Evolutionary conservation across 1,140 invertebrate species (phyloP), one percentile per base, ranked within the genome.

Genomic region (Bombus affinis): DNA sequence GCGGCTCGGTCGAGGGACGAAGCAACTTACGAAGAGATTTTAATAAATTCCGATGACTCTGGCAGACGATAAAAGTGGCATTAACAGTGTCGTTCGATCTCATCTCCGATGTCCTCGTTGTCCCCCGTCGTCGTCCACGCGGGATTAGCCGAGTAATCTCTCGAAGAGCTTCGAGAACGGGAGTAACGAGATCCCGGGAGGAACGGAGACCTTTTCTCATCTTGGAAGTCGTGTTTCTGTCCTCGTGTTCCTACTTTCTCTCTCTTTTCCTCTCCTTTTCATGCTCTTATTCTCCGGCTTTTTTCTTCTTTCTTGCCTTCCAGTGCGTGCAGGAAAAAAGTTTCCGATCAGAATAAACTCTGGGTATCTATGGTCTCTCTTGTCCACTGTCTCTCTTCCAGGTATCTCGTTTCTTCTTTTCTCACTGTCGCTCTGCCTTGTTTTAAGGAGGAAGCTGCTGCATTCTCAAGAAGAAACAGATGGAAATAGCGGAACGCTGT

Each of bases 121-220:
- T 42, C 73, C 68, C 76, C 15, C 28, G 81, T 86, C 81, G 80
- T 83, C 83, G 86, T 88, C 89, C 86, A 82, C 84, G 78, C 83
- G 84, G 86, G 89, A 91, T 91, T 91, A 91, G 86, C 84, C 89
- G 86, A 88, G 89, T 91, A 90, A 91, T 91, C 89, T 91, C 89
- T 88, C 57, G 80, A 76, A 90, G 89, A 88, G 89, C 88, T 65
- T 86, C 78, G 83, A 85, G 88, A 68, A 86, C 73, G 76, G 73
- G 74, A 90, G 89, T 91, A 91, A 91, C 89, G 89, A 91, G 89
- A 86, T 90, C 89, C 89, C 78, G 15, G 53, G 89, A 70, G 89
- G 77, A 79, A 84, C 89, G 89, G 81, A 81, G 89, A 88, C 83
- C 87, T 90, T 90, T 90, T 90, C 89, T 90, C 89, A 90, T 90